Evolutionary conservation across 2,113 vertebrate species (phyloP).

Genomic region (Gracilinanus agilis): DNA sequence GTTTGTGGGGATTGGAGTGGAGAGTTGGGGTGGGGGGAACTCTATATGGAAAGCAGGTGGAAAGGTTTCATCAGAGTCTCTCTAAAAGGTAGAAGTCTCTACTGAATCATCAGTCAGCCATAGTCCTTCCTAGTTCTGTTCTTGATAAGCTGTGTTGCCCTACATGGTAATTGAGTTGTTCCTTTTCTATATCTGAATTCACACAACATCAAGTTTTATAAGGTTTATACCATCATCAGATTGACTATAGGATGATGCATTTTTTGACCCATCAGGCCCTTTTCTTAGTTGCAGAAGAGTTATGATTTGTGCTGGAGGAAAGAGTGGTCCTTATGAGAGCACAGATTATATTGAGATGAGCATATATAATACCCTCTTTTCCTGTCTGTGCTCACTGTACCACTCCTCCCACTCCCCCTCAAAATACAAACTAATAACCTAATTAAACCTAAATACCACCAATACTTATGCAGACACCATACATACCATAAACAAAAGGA

Average conservation of each 20-base stretch:
- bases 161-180: not conserved
- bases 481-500: not conserved
- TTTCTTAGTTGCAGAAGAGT: not conserved
- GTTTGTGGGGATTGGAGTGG: not conserved
- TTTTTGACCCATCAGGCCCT: not conserved
- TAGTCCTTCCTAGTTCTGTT: not conserved
- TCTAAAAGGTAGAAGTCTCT: not conserved
- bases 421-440: not conserved
- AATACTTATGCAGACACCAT: constrained; percentile 21
- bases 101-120: not conserved
- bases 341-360: not conserved
- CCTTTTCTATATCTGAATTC: not conserved
- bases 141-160: not conserved
- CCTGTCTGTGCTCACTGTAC: not conserved
- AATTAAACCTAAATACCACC: constrained; percentile 8
- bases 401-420: not conserved
- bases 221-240: not conserved
- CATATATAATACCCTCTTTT: not conserved
- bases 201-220: not conserved
- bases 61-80: not conserved
- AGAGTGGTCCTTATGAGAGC: not conserved
- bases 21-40: not conserved
- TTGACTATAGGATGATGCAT: not conserved
- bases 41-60: not conserved
- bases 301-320: not conserved